Percentiles rank a stretch among this genome's conserved stretches.
Evolutionary conservation across 1,140 invertebrate genomes (phyloP).

Genomic region (Drosophila kanapiae): DNA sequence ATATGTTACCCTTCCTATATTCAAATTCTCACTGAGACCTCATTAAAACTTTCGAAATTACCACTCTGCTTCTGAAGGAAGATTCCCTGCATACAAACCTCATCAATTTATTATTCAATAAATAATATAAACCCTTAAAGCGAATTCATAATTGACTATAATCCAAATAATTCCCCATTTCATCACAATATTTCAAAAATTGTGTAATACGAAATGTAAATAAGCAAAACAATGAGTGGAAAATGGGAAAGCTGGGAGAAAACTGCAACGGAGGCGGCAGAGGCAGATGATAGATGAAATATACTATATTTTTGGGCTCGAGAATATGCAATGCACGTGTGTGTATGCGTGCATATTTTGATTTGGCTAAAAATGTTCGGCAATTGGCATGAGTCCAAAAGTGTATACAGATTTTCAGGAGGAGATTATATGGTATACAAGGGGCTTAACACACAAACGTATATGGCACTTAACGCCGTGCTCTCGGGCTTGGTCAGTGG

Average conservation of each 20-base stretch:
- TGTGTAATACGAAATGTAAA: slow-evolving; percentile 29
- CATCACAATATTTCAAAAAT: slow-evolving; percentile 24
- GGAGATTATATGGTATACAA: slow-evolving; percentile 23
- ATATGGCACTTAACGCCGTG: not conserved
- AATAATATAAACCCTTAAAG: not conserved
- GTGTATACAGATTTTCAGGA: slow-evolving; percentile 25
- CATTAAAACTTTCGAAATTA: too few relatives aligned
- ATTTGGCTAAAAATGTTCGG: slow-evolving; percentile 45
- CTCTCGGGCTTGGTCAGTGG: slow-evolving; percentile 3
- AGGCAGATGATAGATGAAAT: slow-evolving; percentile 21
- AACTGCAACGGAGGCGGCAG: slow-evolving; percentile 11
- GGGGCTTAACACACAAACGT: not conserved
- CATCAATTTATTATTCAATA: too few relatives aligned
- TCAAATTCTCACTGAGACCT: too few relatives aligned
- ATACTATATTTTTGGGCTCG: slow-evolving; percentile 12
- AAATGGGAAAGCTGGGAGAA: slow-evolving; percentile 3
- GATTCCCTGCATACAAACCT: too few relatives aligned
- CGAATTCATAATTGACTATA: not conserved
- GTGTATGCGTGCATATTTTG: slow-evolving; percentile 18
- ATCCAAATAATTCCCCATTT: slow-evolving; percentile 15
- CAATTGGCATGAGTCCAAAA: slow-evolving; percentile 38
- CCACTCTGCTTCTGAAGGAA: too few relatives aligned
- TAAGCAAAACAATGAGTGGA: slow-evolving; percentile 13
- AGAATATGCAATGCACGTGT: slow-evolving; percentile 13
- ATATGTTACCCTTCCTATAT: too few relatives aligned